Base-by-base conservation (phyloP, 2,113 vertebrate species). In the Larimichthys polyactis region DNA sequence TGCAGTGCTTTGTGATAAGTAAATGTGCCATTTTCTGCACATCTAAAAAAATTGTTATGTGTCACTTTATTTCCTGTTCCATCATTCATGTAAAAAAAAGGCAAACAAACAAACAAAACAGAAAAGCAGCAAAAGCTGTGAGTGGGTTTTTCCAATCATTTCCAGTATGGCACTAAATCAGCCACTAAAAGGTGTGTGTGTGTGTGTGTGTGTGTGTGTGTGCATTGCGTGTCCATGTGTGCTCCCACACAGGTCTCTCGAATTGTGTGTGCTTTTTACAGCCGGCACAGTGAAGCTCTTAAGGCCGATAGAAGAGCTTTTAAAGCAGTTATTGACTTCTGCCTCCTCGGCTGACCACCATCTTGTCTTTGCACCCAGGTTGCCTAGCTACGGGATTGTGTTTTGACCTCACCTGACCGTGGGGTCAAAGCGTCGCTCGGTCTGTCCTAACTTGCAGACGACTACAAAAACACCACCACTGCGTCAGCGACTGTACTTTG, bases 241-340 rank as follows among this genome's bases (percentile, higher is more conserved):
- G 68, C 10, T 3, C 83, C 82, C 76, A 90, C 79, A 22, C 85
- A 57, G 85, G 81, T 76, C 55, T 29, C 60, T 46, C 4, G 67
- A 43, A 84, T 60, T 16, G 27, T 19, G 68, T 90, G 86, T 71
- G 71, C 87, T 66, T 89, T 92, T 93, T 71, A 79, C 75, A 68
- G 72, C 72, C 72, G 7, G 75, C 67, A 62, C 71, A 4, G 81
- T 27, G 3, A 89, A 84, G 85, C 90, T 90, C 87, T 93, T 84
- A 87, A 90, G 84, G 77, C 87, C 62, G 9, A 87, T 57, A 89
- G 80, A 79, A 78, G 87, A 81, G 91, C 83, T 92, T 93, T 91
- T 90, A 91, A 90, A 91, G 86, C 82, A 40, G 82, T 90, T 92
- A 92, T 92, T 93, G 92, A 93, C 91, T 91, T 88, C 75, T 87